Percentiles rank a stretch among this genome's conserved stretches.
Evolutionary conservation across 2,888 invertebrate species (phyloP).

Genomic region (Muscina levida): DNA sequence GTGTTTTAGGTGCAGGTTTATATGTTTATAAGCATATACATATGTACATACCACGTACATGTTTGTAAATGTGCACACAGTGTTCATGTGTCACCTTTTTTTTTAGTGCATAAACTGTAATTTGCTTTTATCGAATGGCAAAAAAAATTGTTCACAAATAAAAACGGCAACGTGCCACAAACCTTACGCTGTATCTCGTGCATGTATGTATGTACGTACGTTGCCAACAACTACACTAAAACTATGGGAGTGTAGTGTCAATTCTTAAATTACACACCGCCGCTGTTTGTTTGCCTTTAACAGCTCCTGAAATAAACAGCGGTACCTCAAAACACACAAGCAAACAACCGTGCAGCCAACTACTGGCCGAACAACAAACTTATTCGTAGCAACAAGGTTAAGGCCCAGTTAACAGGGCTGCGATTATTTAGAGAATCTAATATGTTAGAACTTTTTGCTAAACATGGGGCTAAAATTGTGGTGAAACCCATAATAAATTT

Average conservation of each 20-base stretch:
- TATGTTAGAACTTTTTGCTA: too few species aligned
- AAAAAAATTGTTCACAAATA: constrained; percentile 49
- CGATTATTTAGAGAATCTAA: too few species aligned
- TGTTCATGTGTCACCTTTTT: constrained; percentile 46
- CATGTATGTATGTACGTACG: not conserved
- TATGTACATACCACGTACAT: not conserved
- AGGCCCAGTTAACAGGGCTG: too few species aligned
- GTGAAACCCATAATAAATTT: too few species aligned
- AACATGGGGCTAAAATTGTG: too few species aligned
- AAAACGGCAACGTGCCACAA: constrained; percentile 44
- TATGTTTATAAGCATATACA: not conserved
- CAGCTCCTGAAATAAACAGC: too few species aligned
- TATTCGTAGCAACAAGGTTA: too few species aligned
- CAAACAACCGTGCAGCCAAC: not conserved
- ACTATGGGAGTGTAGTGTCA: constrained; percentile 59
- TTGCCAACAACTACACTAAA: constrained; percentile 21
- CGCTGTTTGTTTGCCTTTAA: too few species aligned
- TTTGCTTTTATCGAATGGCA: constrained; percentile 54
- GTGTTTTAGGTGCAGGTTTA: not conserved
- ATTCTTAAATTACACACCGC: constrained; percentile 47
- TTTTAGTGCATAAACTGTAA: constrained; percentile 58
- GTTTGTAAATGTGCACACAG: not conserved
- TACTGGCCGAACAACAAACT: not conserved
- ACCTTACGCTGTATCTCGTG: not conserved
- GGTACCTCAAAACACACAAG: constrained; percentile 45